Conservation (phyloP, 2,888 invertebrate species). For the Zygogramma bicolorata region DNA sequence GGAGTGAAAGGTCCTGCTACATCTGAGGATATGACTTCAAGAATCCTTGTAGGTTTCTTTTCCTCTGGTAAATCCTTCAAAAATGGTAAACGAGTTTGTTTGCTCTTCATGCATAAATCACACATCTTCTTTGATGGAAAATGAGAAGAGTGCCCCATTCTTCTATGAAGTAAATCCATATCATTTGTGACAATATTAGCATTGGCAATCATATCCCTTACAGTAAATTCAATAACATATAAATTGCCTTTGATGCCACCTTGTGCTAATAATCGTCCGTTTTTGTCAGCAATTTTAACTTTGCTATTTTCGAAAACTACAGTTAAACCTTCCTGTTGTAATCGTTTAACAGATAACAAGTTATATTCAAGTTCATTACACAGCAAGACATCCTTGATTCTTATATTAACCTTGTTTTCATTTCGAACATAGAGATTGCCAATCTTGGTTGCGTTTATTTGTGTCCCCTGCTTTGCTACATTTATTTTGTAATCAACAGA, state of each 20-base stretch:
- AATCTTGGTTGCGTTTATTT: background rate
- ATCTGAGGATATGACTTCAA: no score
- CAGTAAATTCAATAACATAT: no score
- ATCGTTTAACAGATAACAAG: no score
- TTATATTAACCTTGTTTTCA: background rate
- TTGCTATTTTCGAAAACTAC: no score
- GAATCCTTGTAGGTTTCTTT: no score
- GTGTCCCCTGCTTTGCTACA: background rate
- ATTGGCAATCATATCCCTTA: no score
- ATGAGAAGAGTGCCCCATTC: slow-evolving; percentile 17
- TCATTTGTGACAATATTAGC: no score
- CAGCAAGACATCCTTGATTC: background rate
- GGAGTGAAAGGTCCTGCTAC: no score
- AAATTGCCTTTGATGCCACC: background rate
- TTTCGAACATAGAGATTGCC: background rate
- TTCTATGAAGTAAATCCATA: no score
- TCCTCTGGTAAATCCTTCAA: no score
- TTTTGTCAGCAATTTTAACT: no score
- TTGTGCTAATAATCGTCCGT: background rate
- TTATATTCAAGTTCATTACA: background rate
- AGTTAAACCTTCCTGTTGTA: no score
- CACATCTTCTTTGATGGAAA: slow-evolving; percentile 8
- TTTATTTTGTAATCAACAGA: background rate
- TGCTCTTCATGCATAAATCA: slow-evolving; percentile 7
- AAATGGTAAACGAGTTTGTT: slow-evolving; percentile 11